Evolutionary conservation across 2,113 vertebrate species (phyloP), one percentile per base, ranked within the genome.

Genomic region (Neomonachus schauinslandi): DNA sequence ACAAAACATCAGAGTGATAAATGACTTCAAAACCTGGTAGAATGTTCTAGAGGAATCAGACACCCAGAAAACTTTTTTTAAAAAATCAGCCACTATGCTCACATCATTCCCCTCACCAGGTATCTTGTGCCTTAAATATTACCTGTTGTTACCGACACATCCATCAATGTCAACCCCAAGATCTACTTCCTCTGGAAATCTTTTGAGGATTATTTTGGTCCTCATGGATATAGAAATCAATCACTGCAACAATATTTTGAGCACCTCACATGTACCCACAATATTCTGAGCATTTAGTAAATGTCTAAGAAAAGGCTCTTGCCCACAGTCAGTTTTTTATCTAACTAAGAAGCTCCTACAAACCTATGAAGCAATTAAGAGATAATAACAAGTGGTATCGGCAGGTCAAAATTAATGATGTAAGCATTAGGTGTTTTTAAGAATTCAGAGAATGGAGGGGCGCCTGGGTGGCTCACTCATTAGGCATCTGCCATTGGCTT

Each of bases 1-100:
- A 95, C 92, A 86, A 91, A 97, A 85, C 61, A 94, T 82, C 55
- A 93, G 72, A 61, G 94, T 97, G 88, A 97, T 96, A 98, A 97
- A 97, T 97, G 94, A 97, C 69, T 97, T 97, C 61, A 94, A 97
- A 97, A 96, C 39, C 80, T 86, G 33, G 33, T 97, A 63, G 94
- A 92, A 97, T 96, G 91, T 98, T 96, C 88, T 96, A 79, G 76
- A 92, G 46, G 89, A 95, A 96, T 95, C 55, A 93, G 65, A 59
- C 83, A 96, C 59, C 65, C 36, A 42, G 55, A 96, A 96, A 95
- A 96, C 72, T 93, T 59, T 53, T 53, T 79, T 53, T 7, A 0
- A 63, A 57, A 91, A 81, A 46, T 42, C 55, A 95, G 67, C 88
- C 80, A 89, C 83, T 91, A 82, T 97, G 63, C 39, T 96, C 65